Base-by-base conservation (phyloP, 2,888 invertebrate species). In the Phortica okadai region DNA sequence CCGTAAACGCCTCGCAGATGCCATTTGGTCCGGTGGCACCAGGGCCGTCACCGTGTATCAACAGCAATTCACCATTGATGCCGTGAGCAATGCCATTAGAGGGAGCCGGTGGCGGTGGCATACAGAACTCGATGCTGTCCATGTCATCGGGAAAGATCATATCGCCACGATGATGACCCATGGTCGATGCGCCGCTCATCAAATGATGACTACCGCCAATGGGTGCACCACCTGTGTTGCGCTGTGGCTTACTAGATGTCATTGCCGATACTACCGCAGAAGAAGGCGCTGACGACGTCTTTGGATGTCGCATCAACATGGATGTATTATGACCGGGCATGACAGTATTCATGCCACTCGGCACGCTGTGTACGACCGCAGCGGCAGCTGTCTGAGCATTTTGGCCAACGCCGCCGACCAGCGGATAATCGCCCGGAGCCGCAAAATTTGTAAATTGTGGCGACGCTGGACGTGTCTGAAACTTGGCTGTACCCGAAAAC, bases 361-460 rank as follows among this genome's bases (percentile, higher is more conserved):
- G 79, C 69, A 81, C 79, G 74, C 79, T 82, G 70, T 80, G 80
- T 74, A 83, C 33, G 3, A 33, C 81, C 69, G 83, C 78, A 77
- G 81, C 82, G 64, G 83, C 74, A n/a, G 87, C 69, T 77, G 78
- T 73, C 81, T 73, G 93, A 14, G 70, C 54, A 56, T 25, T 72
- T 8, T 45, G 50, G 92, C 50, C 78, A 77, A 50, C 54, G 10
- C 70, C 70, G 54, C 56, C 21, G 21, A 21, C 21, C 21, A 21
- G 94, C 80, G 95, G 95, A 91, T 95, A 95, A 79, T 95, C 94
- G 82, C 95, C 94, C 84, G 95, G 95, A 80, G 95, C 1, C 1
- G 33, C 54, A 41, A 96, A 95, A 92, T 94, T 95, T 92, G 95
- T 93, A 92, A 92, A 92, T 77, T 93, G 92, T 76, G 93, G 92